A percentile compares a stretch with the other conserved stretches of the same genome.
Conservation (phyloP, 2,797 vertebrate species). For the Phylloscopus collybita region DNA sequence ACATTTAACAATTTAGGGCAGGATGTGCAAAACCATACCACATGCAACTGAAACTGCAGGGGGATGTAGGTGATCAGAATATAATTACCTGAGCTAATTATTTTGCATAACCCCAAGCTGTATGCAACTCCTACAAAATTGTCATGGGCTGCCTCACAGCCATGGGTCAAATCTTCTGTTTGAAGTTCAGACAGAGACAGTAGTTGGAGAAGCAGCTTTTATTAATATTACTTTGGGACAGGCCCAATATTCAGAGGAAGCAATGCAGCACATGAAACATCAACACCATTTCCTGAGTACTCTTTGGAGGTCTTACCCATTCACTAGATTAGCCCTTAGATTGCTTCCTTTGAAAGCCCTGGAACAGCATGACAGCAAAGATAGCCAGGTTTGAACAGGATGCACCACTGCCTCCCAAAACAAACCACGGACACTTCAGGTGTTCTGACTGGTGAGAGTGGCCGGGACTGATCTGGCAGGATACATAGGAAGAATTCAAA, state of each 20-base stretch:
- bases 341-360: not conserved
- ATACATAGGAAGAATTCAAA: not conserved
- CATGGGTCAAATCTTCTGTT: not conserved
- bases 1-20: conserved; percentile 28
- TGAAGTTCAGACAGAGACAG: not conserved
- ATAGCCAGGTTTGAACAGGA: not conserved
- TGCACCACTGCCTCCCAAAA: not conserved
- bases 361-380: not conserved
- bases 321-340: not conserved
- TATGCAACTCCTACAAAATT: not conserved
- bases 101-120: conserved; percentile 47
- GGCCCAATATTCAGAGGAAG: conserved; percentile 11
- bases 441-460: accelerated
- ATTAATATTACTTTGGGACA: not conserved
- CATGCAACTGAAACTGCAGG: conserved; percentile 25
- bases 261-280: conserved; percentile 15
- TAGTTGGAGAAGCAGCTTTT: not conserved
- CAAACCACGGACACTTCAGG: accelerated
- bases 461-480: not conserved
- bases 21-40: not conserved
- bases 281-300: conserved; percentile 5
- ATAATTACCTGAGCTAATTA: conserved; percentile 66
- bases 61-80: conserved; percentile 25
- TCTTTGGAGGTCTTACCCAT: not conserved
- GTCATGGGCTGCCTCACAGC: not conserved